Evolutionary conservation across 2,888 invertebrate genomes (phyloP), one percentile per base, ranked within the genome.

Genomic region (Microchrysa polita): DNA sequence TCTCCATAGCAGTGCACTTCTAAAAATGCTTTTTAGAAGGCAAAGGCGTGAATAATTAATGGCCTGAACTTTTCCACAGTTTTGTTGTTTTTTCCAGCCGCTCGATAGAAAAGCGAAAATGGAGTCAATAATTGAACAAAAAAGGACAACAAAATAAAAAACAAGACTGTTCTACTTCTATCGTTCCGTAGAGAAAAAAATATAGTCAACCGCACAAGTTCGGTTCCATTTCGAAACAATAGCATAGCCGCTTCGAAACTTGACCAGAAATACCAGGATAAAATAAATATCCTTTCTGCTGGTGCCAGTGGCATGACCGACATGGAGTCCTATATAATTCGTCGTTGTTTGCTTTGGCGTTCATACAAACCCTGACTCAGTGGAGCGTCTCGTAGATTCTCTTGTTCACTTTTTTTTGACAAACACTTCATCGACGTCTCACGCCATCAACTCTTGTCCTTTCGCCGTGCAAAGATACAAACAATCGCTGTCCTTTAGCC

Each of bases 11-110:
- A 10, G 5, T 55, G 18, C 20, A 20, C 14, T 23, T 60, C 48
- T 60, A 23, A 14, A 63, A 67, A 63, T 74, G 65, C 73, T 76
- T 74, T 74, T 76, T 74, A 73, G 42, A 61, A 74, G 59, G 65
- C 76, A 74, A 73, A 74, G 72, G 74, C 76, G 76, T 76, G 76
- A 76, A 76, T 76, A 76, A 76, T 76, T 76, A 76, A 76, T 76
- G 74, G 71, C 73, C 65, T 73, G 59, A 73, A 76, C 71, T 74
- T 74, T 74, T 34, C 22, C 14, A 27, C 22, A 18, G 23, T 23
- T n/a, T n/a, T n/a, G 27, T 34, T 34, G 2, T 34, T 34, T 34
- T 57, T 5, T 18, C 4, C 5, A 59, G 27, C 59, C 9, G 12
- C 59, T 60, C 60, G 60, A 27, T 60, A 40, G n/a, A 67, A 53